Evolutionary conservation across 2,888 invertebrate genomes (phyloP).

Genomic region (Tribolium freemani): DNA sequence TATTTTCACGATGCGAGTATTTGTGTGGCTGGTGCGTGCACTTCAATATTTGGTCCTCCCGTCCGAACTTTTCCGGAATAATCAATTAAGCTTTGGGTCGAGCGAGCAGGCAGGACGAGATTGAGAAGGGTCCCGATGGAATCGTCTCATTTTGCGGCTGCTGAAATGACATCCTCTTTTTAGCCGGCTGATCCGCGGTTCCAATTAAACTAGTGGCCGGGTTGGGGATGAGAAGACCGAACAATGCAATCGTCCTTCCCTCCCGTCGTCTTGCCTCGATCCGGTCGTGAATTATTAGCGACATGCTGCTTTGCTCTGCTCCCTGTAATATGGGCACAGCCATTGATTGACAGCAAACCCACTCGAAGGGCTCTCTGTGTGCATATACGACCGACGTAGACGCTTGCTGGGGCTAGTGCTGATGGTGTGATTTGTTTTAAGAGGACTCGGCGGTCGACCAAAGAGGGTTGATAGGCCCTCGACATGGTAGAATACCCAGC

Average conservation of each 20-base stretch:
- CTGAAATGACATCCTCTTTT: conserved; percentile 67
- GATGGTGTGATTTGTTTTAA: conserved; percentile 29
- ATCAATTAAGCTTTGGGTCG: conserved; percentile 34
- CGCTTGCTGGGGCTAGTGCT: background rate
- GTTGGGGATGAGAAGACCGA: conserved; percentile 48
- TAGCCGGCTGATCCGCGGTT: conserved; percentile 67
- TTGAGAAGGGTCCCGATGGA: conserved; percentile 60
- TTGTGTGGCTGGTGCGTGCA: background rate
- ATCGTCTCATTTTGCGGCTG: conserved; percentile 64
- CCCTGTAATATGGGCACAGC: conserved; percentile 13
- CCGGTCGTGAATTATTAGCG: conserved; percentile 47
- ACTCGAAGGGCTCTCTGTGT: conserved; percentile 23
- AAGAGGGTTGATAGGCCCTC: conserved; percentile 22
- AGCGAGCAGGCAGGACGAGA: conserved; percentile 35
- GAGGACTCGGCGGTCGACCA: conserved; percentile 15
- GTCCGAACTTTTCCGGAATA: conserved; percentile 32
- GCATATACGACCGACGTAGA: background rate
- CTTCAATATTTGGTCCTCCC: background rate
- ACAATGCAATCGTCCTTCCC: conserved; percentile 52
- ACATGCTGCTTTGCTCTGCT: conserved; percentile 40
- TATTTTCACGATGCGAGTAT: background rate
- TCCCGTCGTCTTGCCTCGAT: conserved; percentile 23
- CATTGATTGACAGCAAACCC: conserved; percentile 42
- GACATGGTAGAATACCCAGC: background rate
- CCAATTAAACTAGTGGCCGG: conserved; percentile 66